Evolutionary conservation across 2,888 invertebrate species (phyloP).

Genomic region (Xylocampa areola): DNA sequence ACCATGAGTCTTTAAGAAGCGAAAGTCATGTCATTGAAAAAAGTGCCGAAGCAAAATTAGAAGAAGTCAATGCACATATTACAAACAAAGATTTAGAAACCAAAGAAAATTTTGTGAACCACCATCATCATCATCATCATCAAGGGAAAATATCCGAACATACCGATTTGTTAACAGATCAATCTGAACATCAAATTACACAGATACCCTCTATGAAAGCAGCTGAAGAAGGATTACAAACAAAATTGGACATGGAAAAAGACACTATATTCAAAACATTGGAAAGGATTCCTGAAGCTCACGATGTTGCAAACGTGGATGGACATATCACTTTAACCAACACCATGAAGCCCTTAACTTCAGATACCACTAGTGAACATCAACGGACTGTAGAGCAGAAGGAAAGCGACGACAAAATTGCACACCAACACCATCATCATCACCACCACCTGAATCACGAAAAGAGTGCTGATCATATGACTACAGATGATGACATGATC

Average conservation of each 20-base stretch:
- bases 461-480: conserved; percentile 14
- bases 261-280: conserved; percentile 30
- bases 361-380: conserved; percentile 12
- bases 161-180: conserved; percentile 16
- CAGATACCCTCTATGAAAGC: conserved; percentile 29
- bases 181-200: conserved; percentile 24
- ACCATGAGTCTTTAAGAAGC: conserved; percentile 38
- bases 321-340: conserved; percentile 2
- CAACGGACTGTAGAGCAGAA: conserved; percentile 25
- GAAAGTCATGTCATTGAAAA: conserved; percentile 41
- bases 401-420: conserved; percentile 7
- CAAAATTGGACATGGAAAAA: conserved; percentile 26
- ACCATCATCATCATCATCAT: conserved; percentile 10
- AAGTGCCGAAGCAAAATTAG: conserved; percentile 18
- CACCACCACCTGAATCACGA: conserved; percentile 12
- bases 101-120: conserved; percentile 3
- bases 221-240: conserved; percentile 40
- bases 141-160: conserved; percentile 27
- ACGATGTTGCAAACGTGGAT: conserved; percentile 4
- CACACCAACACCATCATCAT: no score
- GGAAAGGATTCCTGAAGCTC: conserved; percentile 18
- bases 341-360: conserved; percentile 13
- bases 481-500: conserved; percentile 16
- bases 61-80: conserved; percentile 6
- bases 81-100: conserved; percentile 17